Base-by-base conservation (phyloP, 2,888 invertebrate genomes). In the Craniophora ligustri region DNA sequence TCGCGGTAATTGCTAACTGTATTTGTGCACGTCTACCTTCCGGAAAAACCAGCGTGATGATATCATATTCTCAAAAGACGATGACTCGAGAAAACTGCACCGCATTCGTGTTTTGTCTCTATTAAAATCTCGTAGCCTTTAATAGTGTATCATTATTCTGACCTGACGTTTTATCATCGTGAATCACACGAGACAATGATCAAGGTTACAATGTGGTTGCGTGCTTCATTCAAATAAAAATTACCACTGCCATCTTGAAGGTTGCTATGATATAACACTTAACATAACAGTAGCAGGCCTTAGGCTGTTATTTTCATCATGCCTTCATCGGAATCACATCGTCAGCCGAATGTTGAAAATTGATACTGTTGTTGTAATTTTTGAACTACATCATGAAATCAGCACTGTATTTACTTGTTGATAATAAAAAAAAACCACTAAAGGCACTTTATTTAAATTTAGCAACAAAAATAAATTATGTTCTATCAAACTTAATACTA, bases 171-270 rank as follows among this genome's bases (percentile, higher is more conserved):
- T 40, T 5, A 1, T n/a, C n/a, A 6, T 23, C 31, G n/a, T 16
- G 41, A 13, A 34, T 49, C 32, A 49, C 7, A 26, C 19, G 18
- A 35, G 14, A 41, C 56, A 18, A 44, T 8, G 63, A 46, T 44
- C 62, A 63, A 62, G 57, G 63, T 21, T 42, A 28, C 8, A 11
- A 10, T 13, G 38, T 35, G 38, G 42, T 35, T 31, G 15, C 26
- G 15, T 38, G 30, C n/a, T 34, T 13, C 0, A 0, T 5, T 30
- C 28, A 7, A 14, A 15, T 19, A 19, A 48, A 26, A 45, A 41
- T 26, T 3, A 34, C 21, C 5, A 21, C 16, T 10, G 5, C 21
- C 19, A 38, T 18, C 16, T 26, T 16, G 11, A n/a, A 19, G 31
- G 6, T 21, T 42, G 2, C 19, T 31, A n/a, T 13, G 19, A 10